Conservation (phyloP, 2,113 vertebrate genomes). For the Tympanuchus pallidicinctus region DNA sequence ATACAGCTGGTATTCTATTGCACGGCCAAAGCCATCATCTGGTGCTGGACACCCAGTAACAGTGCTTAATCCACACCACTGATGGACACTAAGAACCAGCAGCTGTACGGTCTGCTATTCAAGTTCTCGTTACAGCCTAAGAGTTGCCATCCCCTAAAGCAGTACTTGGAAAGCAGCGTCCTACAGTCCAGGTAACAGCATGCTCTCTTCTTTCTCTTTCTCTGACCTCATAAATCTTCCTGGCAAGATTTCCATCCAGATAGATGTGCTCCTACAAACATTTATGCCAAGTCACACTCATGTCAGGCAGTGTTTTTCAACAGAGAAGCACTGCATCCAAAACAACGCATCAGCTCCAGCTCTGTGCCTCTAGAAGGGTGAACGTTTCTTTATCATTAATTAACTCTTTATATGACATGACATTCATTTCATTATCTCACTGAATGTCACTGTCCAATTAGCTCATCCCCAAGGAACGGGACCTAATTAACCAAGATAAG, state of each 20-base stretch:
- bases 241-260: constrained; percentile 34
- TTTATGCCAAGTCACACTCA: constrained; percentile 62
- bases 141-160: background rate
- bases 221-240: constrained; percentile 60
- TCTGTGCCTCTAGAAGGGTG: background rate
- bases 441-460: constrained; percentile 49
- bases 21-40: background rate
- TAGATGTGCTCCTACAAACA: constrained; percentile 20
- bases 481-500: constrained; percentile 57
- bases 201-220: background rate
- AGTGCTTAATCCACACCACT: background rate
- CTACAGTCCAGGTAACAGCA: constrained; percentile 7
- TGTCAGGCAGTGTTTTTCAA: background rate
- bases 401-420: constrained; percentile 51
- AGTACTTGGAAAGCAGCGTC: background rate
- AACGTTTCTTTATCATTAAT: constrained; percentile 3
- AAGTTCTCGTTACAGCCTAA: constrained; percentile 29
- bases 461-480: background rate
- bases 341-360: constrained; percentile 22
- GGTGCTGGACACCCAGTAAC: background rate
- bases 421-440: constrained; percentile 57
- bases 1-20: background rate
- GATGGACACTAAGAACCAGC: background rate
- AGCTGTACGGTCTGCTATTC: background rate
- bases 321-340: constrained; percentile 38